Base-by-base conservation (phyloP, 2,797 vertebrate species). In the Peromyscus eremicus region DNA sequence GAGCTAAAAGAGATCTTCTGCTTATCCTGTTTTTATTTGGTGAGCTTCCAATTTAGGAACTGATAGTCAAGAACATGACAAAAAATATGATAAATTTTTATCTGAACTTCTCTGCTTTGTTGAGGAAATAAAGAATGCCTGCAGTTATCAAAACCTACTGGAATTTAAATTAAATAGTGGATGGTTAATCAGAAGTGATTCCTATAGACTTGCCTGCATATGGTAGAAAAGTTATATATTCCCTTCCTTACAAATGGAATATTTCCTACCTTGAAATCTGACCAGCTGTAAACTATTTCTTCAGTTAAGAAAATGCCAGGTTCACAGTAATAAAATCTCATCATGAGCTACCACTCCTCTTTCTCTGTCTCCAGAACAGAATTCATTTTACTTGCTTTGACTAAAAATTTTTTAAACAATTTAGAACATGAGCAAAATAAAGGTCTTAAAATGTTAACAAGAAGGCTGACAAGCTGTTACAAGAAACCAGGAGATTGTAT, bases 381-480 rank as follows among this genome's bases (percentile, higher is more conserved):
- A 57, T 95, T 89, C 25, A 91, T 75, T 91, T 97, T 86, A 80
- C 64, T 93, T 79, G 55, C n/a, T 83, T 95, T 88, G 12, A 84
- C 25, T 82, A 88, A 85, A 85, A 60, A 92, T 83, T 96, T 97
- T 92, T 86, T 37, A 79, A 89, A 43, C 37, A 85, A 34, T 83
- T 77, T 68, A 94, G 62, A 97, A 96, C 4, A 32, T 49, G 40
- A 84, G 21, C 57, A 89, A 97, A 96, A 89, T 89, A 86, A 89
- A 87, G 34, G 40, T 94, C 68, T 88, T 66, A 66, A 87, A 92
- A 94, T 92, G n/a, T 83, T 95, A 93, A 19, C 83, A 95, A 96
- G n/a, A 96, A 73, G 32, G 19, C 85, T 94, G 92, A 37, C 40
- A 95, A 89, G 64, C 32, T 40, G 64, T 90, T 80, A 21, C 5